Base-by-base conservation (phyloP, 1,140 invertebrate genomes). In the Pseudomyrmex gracilis region DNA sequence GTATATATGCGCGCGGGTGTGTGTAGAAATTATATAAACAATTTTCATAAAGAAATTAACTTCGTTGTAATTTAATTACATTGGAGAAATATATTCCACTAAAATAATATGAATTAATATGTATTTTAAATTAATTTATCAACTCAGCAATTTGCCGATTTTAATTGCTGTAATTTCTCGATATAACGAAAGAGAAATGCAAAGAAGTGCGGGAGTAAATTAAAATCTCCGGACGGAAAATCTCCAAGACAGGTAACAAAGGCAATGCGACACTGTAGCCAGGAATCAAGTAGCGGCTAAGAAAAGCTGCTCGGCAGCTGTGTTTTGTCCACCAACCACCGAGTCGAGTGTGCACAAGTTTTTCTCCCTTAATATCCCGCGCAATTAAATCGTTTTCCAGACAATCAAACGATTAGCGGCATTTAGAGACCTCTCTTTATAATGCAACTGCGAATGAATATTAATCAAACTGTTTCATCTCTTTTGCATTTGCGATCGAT, bases 371-470 rank as follows among this genome's bases (percentile, higher is more conserved):
- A 51, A 53, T 49, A 57, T 1, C 7, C 22, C 71, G 53, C 20
- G 20, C 34, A 71, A 84, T 43, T 63, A 20, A 70, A 71, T 80
- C 49, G 43, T 45, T 47, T 58, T 57, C 17, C 12, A 24, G 7
- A 71, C 66, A 74, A 86, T 86, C 64, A 34, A 73, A 58, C 58
- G 58, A 66, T 87, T 73, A 87, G 67, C 17, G 22, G 15, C 17
- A 64, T 43, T 57, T 45, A 43, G n/a, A 51, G n/a, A 61, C n/a
- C 68, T 53, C 8, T n/a, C 2, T 53, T 76, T 64, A 63, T 64
- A 51, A 34, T 10, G 22, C 5, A 74, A n/a, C 60, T 63, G 34
- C 15, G 2, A 73, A 45, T 73, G 13, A 76, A 76, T 76, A 66
- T 66, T 76, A 76, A 76, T 76, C 22, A 8, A 1, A 34, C 1